Conservation (phyloP, 2,888 invertebrate species). For the Synanthedon vespiformis region DNA sequence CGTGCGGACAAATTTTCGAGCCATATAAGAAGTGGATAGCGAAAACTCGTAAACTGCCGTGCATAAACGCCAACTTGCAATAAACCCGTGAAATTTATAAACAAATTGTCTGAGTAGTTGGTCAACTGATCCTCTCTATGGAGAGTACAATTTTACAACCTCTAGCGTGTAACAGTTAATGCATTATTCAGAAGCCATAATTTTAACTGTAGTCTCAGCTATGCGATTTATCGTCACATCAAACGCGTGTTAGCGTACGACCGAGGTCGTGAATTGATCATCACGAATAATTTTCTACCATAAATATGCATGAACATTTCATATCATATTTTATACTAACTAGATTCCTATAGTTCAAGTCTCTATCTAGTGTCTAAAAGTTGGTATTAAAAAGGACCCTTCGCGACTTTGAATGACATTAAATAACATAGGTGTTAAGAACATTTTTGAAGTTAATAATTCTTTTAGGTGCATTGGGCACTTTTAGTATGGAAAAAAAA, state of each 20-base stretch:
- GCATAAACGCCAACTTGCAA: conserved; percentile 30
- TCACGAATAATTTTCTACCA: not conserved
- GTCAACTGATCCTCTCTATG: conserved; percentile 10
- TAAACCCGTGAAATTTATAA: conserved; percentile 29
- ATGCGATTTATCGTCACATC: conserved; percentile 49
- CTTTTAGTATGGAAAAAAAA: too few species aligned
- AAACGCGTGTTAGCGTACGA: conserved; percentile 18
- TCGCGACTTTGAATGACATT: too few species aligned
- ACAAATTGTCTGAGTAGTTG: conserved; percentile 9
- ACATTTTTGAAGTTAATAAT: too few species aligned
- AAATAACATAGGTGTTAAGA: too few species aligned
- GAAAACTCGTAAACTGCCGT: conserved; percentile 39
- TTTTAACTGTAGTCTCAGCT: conserved; percentile 47
- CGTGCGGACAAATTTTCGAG: conserved; percentile 43
- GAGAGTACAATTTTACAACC: conserved; percentile 45
- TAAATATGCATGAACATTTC: not conserved
- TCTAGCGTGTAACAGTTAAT: conserved; percentile 38
- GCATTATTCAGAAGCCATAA: conserved; percentile 64
- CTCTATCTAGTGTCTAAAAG: too few species aligned
- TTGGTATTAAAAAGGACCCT: too few species aligned
- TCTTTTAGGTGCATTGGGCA: too few species aligned
- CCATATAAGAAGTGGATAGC: conserved; percentile 33
- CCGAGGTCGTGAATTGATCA: not conserved
- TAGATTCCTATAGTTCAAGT: too few species aligned
- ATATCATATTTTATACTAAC: not conserved